A percentile compares a stretch with the other conserved stretches of the same genome.
These are phyloP conservation scores for Picathartes gymnocephalus DNA, from an alignment of 2,113 vertebrate species.

Conservation along the genomic window DNA sequence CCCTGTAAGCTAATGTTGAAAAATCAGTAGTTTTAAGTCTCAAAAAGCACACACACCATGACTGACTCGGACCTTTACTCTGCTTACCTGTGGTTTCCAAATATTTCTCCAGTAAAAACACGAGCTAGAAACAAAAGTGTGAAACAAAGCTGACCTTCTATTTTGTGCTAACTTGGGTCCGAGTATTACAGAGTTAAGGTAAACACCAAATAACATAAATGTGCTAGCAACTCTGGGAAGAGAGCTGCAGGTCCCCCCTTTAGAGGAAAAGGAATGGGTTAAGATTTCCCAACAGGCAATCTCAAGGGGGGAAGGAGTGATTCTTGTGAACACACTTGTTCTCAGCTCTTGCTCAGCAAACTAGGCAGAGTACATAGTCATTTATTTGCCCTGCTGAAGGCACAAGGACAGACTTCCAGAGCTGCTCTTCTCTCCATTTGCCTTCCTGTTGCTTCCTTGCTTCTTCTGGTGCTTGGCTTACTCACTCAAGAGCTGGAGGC, in stretches of 20 bases:
- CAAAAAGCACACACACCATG: neutral
- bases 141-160: neutral
- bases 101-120: neutral
- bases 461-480: neutral
- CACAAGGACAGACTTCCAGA: neutral
- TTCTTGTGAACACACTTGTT: neutral
- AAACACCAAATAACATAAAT: neutral
- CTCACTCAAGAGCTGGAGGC: neutral
- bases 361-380: fast-evolving
- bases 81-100: neutral
- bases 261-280: neutral
- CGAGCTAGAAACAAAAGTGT: neutral
- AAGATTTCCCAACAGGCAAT: neutral
- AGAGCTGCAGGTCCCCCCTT: neutral
- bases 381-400: neutral
- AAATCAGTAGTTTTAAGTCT: neutral
- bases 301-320: fast-evolving
- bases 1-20: neutral
- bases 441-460: neutral
- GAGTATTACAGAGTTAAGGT: neutral
- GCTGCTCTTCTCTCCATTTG: neutral
- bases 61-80: neutral
- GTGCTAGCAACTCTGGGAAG: neutral
- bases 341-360: neutral
- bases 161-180: neutral